phyloP scores from a whole-genome alignment of 2,113 vertebrate genomes.

The Acanthisitta chloris region DNA sequence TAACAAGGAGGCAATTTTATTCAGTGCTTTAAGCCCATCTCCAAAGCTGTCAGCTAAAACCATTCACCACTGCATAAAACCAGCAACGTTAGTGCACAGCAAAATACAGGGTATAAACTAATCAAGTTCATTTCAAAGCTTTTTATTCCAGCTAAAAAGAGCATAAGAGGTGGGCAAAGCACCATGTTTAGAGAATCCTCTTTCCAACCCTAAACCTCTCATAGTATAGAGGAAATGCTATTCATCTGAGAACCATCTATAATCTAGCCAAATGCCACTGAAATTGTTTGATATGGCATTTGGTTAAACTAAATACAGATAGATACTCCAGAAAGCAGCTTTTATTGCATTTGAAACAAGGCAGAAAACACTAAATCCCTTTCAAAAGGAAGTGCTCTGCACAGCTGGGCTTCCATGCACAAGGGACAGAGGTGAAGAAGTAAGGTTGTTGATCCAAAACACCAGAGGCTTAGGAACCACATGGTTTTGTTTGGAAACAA shows the following conservation, averaged over 20 bases:
- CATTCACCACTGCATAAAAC: not conserved
- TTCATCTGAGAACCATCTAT: not conserved
- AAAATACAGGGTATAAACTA: constrained; percentile 8
- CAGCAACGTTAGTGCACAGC: not conserved
- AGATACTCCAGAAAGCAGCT: not conserved
- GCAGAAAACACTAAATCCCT: not conserved
- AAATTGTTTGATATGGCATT: not conserved
- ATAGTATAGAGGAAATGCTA: not conserved
- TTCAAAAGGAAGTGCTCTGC: not conserved
- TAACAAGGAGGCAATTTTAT: constrained; percentile 48
- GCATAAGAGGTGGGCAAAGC: not conserved
- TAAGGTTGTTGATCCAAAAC: not conserved
- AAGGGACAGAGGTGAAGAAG: not conserved
- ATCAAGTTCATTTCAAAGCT: constrained; percentile 21
- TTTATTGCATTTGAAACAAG: not conserved
- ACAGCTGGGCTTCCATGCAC: not conserved
- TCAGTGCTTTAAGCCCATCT: constrained; percentile 27
- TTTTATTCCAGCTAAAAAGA: constrained; percentile 13
- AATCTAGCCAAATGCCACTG: not conserved
- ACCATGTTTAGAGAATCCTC: not conserved
- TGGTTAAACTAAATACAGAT: not conserved
- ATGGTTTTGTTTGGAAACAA: not conserved
- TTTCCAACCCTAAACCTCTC: not conserved
- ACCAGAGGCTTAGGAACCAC: not conserved
- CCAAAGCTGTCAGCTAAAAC: constrained; percentile 28